Evolutionary conservation across 2,888 invertebrate genomes (phyloP).

Genomic region (Blastobasis lacticolella): DNA sequence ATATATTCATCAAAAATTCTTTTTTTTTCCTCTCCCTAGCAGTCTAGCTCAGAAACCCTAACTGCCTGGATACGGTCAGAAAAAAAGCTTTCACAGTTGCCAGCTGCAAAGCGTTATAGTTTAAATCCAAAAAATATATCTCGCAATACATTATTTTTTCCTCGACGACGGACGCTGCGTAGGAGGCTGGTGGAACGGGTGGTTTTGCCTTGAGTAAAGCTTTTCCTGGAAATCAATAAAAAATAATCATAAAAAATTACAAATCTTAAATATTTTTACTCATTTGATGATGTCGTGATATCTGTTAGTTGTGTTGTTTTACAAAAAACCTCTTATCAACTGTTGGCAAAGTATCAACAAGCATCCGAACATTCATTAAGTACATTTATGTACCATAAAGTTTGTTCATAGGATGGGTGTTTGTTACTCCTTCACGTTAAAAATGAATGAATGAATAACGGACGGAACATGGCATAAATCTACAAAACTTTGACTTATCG

Average conservation of each 20-base stretch:
- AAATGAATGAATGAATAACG: too few species aligned
- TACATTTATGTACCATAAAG: too few species aligned
- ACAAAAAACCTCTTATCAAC: too few species aligned
- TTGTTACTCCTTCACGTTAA: too few species aligned
- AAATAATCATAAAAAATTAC: background rate
- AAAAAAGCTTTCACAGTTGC: conserved; percentile 37
- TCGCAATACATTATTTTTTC: conserved; percentile 16
- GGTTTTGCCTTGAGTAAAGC: conserved; percentile 53
- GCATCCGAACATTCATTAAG: too few species aligned
- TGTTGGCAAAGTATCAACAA: background rate
- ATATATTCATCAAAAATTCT: conserved; percentile 39
- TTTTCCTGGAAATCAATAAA: conserved; percentile 43
- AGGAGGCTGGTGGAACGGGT: conserved; percentile 63
- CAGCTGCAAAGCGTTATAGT: conserved; percentile 37
- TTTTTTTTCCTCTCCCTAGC: background rate
- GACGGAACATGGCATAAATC: too few species aligned
- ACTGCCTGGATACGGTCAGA: background rate
- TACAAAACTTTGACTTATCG: background rate
- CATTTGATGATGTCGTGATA: background rate
- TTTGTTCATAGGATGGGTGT: too few species aligned
- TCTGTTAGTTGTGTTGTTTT: background rate
- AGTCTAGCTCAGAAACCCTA: background rate
- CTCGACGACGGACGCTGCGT: conserved; percentile 50
- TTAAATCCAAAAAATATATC: conserved; percentile 29
- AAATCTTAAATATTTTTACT: background rate